Percentiles rank a stretch among this genome's conserved stretches.
Evolutionary conservation across 2,113 vertebrate genomes (phyloP).

Genomic region (Oncorhynchus gorbuscha): DNA sequence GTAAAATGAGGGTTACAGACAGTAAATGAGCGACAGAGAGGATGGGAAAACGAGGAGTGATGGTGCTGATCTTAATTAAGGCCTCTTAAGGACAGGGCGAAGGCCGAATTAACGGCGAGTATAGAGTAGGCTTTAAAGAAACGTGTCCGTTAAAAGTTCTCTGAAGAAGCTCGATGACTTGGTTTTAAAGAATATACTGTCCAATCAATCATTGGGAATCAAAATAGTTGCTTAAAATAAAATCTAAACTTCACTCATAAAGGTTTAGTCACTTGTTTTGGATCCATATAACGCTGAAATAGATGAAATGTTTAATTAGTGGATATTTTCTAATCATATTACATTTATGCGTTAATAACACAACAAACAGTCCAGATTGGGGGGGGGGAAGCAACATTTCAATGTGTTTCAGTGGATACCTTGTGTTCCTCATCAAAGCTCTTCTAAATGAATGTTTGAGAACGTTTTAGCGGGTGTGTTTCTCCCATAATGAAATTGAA

Average conservation of each 20-base stretch:
- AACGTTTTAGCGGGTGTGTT: conserved; percentile 55
- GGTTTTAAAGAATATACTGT: background rate
- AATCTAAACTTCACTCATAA: conserved; percentile 20
- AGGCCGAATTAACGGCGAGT: conserved; percentile 39
- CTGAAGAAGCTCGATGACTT: conserved; percentile 26
- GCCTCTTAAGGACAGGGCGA: conserved; percentile 60
- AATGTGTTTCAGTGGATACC: conserved; percentile 48
- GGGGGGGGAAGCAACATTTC: conserved; percentile 37
- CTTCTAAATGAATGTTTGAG: conserved; percentile 64
- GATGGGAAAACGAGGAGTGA: conserved; percentile 64
- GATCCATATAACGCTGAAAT: conserved; percentile 9
- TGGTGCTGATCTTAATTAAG: conserved; percentile 61
- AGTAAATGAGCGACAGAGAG: conserved; percentile 50
- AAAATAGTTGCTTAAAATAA: background rate
- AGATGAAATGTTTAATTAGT: conserved; percentile 50
- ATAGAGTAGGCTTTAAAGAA: conserved; percentile 24
- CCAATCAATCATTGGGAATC: background rate
- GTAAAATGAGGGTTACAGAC: conserved; percentile 30
- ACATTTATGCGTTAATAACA: conserved; percentile 69
- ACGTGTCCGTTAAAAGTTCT: conserved; percentile 38
- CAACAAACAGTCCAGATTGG: conserved; percentile 50
- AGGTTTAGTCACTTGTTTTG: conserved; percentile 32
- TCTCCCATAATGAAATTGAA: conserved; percentile 61
- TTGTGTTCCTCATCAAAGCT: conserved; percentile 67
- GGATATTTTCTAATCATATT: conserved; percentile 42